Base-by-base conservation (phyloP, 1,140 invertebrate genomes). In the Drosophila hydei region DNA sequence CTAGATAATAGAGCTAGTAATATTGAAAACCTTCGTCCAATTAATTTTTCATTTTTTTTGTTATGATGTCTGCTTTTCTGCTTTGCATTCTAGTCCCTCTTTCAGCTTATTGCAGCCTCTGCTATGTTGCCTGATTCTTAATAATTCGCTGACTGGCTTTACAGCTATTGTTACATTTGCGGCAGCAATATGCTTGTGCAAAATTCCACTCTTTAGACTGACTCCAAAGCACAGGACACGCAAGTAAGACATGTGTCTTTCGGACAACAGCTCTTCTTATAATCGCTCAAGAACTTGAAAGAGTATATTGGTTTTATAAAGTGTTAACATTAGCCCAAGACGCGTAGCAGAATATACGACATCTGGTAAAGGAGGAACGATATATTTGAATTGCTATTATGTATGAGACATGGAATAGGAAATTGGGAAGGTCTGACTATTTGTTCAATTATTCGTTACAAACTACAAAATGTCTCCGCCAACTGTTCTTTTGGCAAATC, bases 111-210 rank as follows among this genome's bases (percentile, higher is more conserved):
- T 59, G 58, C 33, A 64, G 78, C 56, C 64, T 70, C 52, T 30
- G 47, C 50, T 18, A 52, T 48, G 40, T 56, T 72, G 23, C 25
- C 30, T 48, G 30, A 48, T 65, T 11, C 27, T 21, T n/a, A 21
- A 43, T 43, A 27, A 7, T 51, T 62, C 14, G 62, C 62, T 40
- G 62, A 56, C 50, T 64, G 42, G 59, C 60, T 79, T 81, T 81
- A 77, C 77, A 85, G 71, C 81, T 87, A 87, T 87, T 81, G 83
- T 88, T 88, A 77, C 77, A 78, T 87, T 88, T 88, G 83, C 81
- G 74, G 75, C 81, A 87, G 87, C 72, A 75, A 21, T 87, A 83
- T 67, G 77, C 75, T 81, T 77, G 58, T 33, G 33, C 56, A 61
- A 85, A 85, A 14, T 85, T 85, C 76, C 51, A 36, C 51, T 8